A percentile compares a stretch with the other conserved stretches of the same genome.
phyloP scores from a whole-genome alignment of 23 tunicate species.

The Oikopleura dioica region DNA sequence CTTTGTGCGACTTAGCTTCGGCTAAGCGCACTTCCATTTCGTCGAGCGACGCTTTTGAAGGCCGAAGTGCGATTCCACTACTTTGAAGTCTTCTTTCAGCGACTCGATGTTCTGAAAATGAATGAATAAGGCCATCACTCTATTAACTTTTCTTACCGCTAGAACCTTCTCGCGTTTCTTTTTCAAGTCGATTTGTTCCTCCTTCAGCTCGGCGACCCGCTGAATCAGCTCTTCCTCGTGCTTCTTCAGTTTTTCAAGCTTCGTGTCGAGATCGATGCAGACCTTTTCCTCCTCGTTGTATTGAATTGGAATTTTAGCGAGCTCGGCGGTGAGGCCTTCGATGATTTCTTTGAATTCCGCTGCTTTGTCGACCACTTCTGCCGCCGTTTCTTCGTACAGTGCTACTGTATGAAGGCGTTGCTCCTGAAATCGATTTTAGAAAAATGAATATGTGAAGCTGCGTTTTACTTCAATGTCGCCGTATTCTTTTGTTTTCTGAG shows the following conservation, averaged over 20 bases:
- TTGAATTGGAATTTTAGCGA: background rate
- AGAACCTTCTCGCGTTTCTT: background rate
- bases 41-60: background rate
- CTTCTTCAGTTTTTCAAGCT: background rate
- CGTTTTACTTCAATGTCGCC: too few relatives aligned
- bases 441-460: too few relatives aligned
- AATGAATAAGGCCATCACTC: too few relatives aligned
- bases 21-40: background rate
- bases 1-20: background rate
- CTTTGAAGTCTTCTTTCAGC: too few relatives aligned
- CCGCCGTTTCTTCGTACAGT: background rate
- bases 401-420: too few relatives aligned
- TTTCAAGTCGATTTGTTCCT: background rate
- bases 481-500: too few relatives aligned
- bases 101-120: too few relatives aligned
- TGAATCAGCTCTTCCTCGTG: background rate
- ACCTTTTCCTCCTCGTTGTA: background rate
- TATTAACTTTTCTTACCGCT: background rate
- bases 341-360: background rate
- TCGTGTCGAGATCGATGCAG: background rate
- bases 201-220: background rate
- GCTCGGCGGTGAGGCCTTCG: background rate
- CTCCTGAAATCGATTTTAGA: too few relatives aligned
- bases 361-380: background rate
- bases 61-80: background rate